Evolutionary conservation across 1,140 invertebrate species (phyloP).

Genomic region (Papilio helenus): DNA sequence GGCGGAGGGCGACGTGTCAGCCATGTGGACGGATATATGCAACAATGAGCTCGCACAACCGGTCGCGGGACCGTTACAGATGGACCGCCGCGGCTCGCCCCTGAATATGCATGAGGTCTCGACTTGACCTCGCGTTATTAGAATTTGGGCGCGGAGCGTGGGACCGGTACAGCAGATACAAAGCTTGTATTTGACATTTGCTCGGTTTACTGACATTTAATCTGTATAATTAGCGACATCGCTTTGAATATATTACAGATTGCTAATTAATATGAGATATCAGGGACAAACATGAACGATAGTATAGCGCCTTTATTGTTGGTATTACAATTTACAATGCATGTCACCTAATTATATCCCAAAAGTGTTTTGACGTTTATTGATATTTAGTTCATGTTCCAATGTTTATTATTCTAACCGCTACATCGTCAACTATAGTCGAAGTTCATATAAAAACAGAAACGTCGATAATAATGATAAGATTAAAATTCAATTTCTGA

Average conservation of each 20-base stretch:
- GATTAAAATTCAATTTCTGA: slow-evolving; percentile 28
- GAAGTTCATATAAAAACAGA: not conserved
- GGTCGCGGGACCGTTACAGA: slow-evolving; percentile 80
- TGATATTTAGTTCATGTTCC: too few relatives aligned
- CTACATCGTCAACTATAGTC: not conserved
- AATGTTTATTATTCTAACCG: too few relatives aligned
- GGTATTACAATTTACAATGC: too few relatives aligned
- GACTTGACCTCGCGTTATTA: slow-evolving; percentile 79
- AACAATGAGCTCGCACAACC: slow-evolving; percentile 79
- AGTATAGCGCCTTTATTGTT: not conserved
- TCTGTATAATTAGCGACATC: slow-evolving; percentile 17
- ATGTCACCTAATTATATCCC: too few relatives aligned
- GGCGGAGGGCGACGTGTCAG: slow-evolving; percentile 47
- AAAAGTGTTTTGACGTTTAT: too few relatives aligned
- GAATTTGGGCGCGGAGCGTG: slow-evolving; percentile 70
- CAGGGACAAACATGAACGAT: not conserved
- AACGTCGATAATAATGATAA: not conserved
- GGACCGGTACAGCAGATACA: slow-evolving; percentile 53
- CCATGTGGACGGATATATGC: slow-evolving; percentile 72
- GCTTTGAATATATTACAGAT: not conserved
- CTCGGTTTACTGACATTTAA: slow-evolving; percentile 24
- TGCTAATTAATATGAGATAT: not conserved
- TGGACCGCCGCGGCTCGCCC: slow-evolving; percentile 63
- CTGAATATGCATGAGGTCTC: slow-evolving; percentile 80
- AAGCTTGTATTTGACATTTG: slow-evolving; percentile 48